Percentiles rank a stretch among this genome's conserved stretches.
These are phyloP conservation scores for Anarrhichthys ocellatus DNA, from an alignment of 2,113 vertebrate genomes.

Conservation along the genomic window DNA sequence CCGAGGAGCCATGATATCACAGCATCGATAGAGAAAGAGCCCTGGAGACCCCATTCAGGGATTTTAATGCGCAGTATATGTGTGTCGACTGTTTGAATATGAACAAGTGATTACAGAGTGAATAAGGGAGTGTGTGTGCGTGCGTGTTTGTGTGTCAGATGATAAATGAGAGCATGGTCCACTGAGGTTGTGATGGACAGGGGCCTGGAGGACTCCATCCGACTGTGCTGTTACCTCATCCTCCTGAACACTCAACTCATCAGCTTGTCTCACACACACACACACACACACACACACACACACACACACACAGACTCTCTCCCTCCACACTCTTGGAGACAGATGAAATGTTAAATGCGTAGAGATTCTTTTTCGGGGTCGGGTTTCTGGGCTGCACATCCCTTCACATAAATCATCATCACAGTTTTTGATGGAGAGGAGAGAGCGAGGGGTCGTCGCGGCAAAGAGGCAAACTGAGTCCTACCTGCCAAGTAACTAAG, in stretches of 20 bases:
- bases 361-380: constrained; percentile 74
- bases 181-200: constrained; percentile 75
- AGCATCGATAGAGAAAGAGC: constrained; percentile 17
- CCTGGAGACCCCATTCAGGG: not conserved
- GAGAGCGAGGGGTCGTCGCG: constrained; percentile 50
- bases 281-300: no score
- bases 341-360: constrained; percentile 74
- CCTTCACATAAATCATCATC: constrained; percentile 80
- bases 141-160: constrained; percentile 55
- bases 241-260: constrained; percentile 70
- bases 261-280: no score
- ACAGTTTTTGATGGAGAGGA: constrained; percentile 69
- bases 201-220: constrained; percentile 63
- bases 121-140: not conserved
- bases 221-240: constrained; percentile 76
- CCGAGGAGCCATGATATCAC: constrained; percentile 39
- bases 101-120: not conserved
- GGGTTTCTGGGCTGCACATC: constrained; percentile 75
- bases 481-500: constrained; percentile 73
- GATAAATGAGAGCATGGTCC: constrained; percentile 75
- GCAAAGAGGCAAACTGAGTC: constrained; percentile 56
- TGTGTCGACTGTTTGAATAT: not conserved
- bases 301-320: constrained; percentile 40
- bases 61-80: constrained; percentile 10
- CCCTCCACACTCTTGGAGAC: constrained; percentile 59